Base-by-base conservation (phyloP, 1,140 invertebrate genomes). In the Ceratina australensis region DNA sequence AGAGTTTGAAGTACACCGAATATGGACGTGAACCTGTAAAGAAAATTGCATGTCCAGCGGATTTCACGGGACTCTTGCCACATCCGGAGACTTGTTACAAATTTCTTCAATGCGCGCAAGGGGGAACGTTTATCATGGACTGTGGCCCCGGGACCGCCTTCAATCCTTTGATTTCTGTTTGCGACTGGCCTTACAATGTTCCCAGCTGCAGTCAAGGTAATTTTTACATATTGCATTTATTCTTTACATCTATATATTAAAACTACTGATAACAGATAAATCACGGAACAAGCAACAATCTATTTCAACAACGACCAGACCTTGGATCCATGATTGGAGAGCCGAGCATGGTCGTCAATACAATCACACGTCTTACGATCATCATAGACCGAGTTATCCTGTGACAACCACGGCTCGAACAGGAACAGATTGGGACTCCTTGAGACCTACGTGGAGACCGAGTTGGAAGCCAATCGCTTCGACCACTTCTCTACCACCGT, bases 141-240 rank as follows among this genome's bases (percentile, higher is more conserved):
- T 96, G 95, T 89, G 93, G 93, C n/a, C 93, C 94, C 1, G 95
- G 94, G n/a, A 95, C 95, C 1, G 92, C 94, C 0, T 96, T 95
- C 78, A 95, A 95, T 89, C 92, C 94, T 0, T 60, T 86, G 4
- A 86, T 91, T 0, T 89, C 90, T 10, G 89, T 93, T 18, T 96
- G 95, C 81, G 95, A 95, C 87, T 94, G 93, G 90, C 93, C 94
- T 3, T 87, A 93, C 47, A 94, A 94, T 59, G 95, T 95, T 8
- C 86, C 85, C 72, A 69, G 79, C 8, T 94, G 93, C 52, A 82
- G 49, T 18, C 18, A 78, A 78, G 83, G 87, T 88, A 79, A 61
- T 50, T 28, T 15, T 3, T 0, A 3, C 60, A 28, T 16, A 33
- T 33, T 33, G 33, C 33, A 33, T 7, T 33, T 2, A 33, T 33